Evolutionary conservation across 2,888 invertebrate species (phyloP).

Genomic region (Ophioninae sp.): DNA sequence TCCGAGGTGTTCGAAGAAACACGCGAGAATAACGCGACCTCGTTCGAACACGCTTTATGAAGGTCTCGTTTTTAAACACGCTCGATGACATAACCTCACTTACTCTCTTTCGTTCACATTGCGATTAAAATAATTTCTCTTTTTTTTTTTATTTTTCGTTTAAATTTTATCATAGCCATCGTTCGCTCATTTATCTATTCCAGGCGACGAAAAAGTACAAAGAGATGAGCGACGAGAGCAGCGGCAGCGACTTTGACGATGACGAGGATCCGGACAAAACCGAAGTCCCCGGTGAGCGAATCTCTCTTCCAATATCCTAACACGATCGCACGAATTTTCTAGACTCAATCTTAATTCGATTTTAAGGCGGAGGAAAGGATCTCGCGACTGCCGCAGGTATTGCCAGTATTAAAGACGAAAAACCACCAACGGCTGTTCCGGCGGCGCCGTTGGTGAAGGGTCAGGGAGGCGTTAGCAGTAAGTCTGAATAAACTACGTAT

Average conservation of each 20-base stretch:
- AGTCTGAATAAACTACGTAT: constrained; percentile 25
- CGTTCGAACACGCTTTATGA: constrained; percentile 57
- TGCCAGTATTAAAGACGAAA: constrained; percentile 83
- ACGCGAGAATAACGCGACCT: constrained; percentile 30
- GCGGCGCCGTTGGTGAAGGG: constrained; percentile 67
- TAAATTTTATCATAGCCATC: not conserved
- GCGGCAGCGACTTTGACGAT: constrained; percentile 89
- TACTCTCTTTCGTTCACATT: not conserved
- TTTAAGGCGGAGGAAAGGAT: constrained; percentile 91
- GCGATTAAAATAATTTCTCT: not conserved
- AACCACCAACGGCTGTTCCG: constrained; percentile 73
- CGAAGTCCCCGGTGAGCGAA: constrained; percentile 90
- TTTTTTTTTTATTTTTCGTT: not conserved
- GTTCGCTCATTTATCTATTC: not conserved
- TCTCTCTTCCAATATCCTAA: not conserved
- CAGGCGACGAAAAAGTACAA: constrained; percentile 74
- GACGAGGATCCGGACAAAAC: constrained; percentile 96
- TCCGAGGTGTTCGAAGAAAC: constrained; percentile 6
- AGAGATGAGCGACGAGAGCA: constrained; percentile 82
- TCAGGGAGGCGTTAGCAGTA: constrained; percentile 73
- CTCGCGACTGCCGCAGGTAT: constrained; percentile 90
- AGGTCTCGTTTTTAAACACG: constrained; percentile 57
- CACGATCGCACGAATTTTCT: not conserved
- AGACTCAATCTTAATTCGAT: constrained; percentile 28
- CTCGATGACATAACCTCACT: constrained; percentile 61